Evolutionary conservation across 2,113 vertebrate genomes (phyloP), one percentile per base, ranked within the genome.

Genomic region (Caloenas nicobarica): DNA sequence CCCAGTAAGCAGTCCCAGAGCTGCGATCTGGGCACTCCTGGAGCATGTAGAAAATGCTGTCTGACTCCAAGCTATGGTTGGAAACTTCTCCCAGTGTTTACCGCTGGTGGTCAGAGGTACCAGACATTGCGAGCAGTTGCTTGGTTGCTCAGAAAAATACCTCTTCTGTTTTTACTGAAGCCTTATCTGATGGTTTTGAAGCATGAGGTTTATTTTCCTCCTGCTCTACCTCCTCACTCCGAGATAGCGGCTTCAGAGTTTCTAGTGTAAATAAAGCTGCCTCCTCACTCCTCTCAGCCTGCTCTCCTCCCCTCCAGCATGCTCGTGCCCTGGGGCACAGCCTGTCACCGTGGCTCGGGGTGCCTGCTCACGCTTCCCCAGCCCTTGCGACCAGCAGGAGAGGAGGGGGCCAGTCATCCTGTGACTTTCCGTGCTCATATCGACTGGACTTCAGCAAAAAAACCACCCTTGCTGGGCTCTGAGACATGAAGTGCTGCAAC

Each of bases 341-440:
- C 68, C 53, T 70, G 54, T 25, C 1, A 1, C 1, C 4, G 12
- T 42, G 29, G 26, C 42, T 77, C 0, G 1, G 7, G 15, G 24
- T 1, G 2, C 24, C 62, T 69, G 50, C 19, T 69, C 8, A 1
- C 1, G 5, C 36, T 58, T 68, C 29, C 58, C 54, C 19, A 34
- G 46, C 31, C 57, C 3, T 3, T 57, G n/a, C 0, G 9, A 90
- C 48, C 4, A 4, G 53, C 38, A 68, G 29, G n/a, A 81, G 50
- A 38, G 34, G 58, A 42, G 13, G 19, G 31, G 24, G 13, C 15
- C 15, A 62, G 70, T 42, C 13, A 62, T 4, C 18, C 36, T 28
- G 8, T 38, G 53, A 34, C 69, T 68, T 84, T 74, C 90, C 77
- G 36, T 71, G 74, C 25, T 79, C 24, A 8, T 40, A 51, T 81